Evolutionary conservation across 2,888 invertebrate species (phyloP).

Genomic region (Melipona beecheii): DNA sequence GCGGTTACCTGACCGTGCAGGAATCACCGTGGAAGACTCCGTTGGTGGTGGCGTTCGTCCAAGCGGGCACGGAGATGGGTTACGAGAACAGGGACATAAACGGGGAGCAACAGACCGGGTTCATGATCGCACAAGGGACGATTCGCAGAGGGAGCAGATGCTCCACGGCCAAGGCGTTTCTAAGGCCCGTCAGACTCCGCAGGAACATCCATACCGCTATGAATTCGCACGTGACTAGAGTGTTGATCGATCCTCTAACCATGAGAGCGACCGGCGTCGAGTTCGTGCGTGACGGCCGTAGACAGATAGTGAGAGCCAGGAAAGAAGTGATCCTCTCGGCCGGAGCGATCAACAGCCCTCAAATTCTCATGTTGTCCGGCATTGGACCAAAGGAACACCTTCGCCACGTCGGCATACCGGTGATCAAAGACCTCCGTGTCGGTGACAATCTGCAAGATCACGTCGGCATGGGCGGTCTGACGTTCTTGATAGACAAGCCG

Average conservation of each 20-base stretch:
- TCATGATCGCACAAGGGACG: conserved; percentile 93
- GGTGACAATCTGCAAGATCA: conserved; percentile 95
- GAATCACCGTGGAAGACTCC: conserved; percentile 94
- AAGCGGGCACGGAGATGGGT: conserved; percentile 92
- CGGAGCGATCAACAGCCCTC: conserved; percentile 96
- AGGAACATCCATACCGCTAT: conserved; percentile 92
- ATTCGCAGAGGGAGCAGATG: conserved; percentile 91
- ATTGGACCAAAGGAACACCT: conserved; percentile 91
- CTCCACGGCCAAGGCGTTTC: conserved; percentile 94
- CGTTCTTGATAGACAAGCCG: conserved; percentile 92
- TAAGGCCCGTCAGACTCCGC: conserved; percentile 91
- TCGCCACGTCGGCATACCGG: conserved; percentile 88
- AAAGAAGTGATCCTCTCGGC: conserved; percentile 95
- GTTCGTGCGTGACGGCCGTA: conserved; percentile 90
- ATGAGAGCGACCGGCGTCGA: conserved; percentile 93
- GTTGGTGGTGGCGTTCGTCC: conserved; percentile 92
- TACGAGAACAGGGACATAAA: conserved; percentile 94
- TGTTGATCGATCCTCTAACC: conserved; percentile 90
- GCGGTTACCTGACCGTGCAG: conserved; percentile 91
- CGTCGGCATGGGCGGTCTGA: conserved; percentile 93
- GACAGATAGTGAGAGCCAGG: conserved; percentile 89
- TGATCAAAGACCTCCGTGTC: conserved; percentile 90
- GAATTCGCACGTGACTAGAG: conserved; percentile 91
- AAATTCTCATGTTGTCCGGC: conserved; percentile 96
- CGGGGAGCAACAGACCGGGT: conserved; percentile 91